Evolutionary conservation across 2,888 invertebrate genomes (phyloP).

Genomic region (Tubulanus polymorphus): DNA sequence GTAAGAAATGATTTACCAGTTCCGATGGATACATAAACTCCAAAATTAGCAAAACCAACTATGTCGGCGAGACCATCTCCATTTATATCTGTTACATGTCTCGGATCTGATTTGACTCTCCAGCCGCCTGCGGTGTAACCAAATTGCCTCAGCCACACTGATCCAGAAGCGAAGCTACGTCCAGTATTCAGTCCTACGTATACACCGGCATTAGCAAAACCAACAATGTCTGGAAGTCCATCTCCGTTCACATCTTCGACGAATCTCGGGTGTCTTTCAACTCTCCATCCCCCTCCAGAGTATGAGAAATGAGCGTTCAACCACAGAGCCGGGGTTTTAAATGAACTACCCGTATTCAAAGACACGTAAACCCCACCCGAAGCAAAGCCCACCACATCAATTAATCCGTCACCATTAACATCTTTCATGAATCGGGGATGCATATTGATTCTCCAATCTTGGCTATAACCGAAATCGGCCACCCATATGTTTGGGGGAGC

Average conservation of each 20-base stretch:
- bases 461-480: neutral
- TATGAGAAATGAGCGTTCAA: neutral
- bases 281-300: conserved; percentile 5
- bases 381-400: conserved; percentile 12
- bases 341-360: conserved; percentile 3
- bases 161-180: neutral
- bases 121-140: neutral
- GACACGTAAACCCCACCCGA: conserved; percentile 9
- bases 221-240: conserved; percentile 9
- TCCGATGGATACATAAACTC: conserved; percentile 8
- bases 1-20: conserved; percentile 2
- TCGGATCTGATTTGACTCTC: conserved; percentile 3
- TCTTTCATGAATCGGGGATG: conserved; percentile 6
- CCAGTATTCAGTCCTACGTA: neutral
- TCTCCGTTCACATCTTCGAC: conserved; percentile 11
- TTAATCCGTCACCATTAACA: conserved; percentile 13
- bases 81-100: conserved; percentile 8
- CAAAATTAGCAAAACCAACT: conserved; percentile 6
- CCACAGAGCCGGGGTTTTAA: neutral
- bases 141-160: neutral
- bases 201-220: neutral
- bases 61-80: conserved; percentile 9
- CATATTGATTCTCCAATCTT: neutral
- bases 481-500: too few species aligned
- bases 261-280: conserved; percentile 8